These are phyloP conservation scores for Aproaerema taeniolella DNA, from an alignment of 2,888 invertebrate genomes.

Conservation along the genomic window DNA sequence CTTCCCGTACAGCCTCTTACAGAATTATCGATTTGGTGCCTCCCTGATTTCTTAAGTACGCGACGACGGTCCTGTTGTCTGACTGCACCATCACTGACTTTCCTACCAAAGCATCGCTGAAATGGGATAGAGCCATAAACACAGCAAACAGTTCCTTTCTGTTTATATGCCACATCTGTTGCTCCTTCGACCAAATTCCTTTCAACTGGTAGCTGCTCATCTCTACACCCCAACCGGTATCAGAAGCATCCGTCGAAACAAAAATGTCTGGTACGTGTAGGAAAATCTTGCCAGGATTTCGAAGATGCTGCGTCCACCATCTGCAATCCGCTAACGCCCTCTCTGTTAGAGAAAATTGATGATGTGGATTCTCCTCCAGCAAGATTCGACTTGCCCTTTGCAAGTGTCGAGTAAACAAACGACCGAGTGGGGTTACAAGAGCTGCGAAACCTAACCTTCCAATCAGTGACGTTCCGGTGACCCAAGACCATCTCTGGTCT, in stretches of 20 bases:
- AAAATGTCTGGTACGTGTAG: conserved; percentile 13
- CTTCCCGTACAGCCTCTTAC: background rate
- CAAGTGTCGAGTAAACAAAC: conserved; percentile 12
- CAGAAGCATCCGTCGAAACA: conserved; percentile 24
- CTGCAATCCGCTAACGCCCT: conserved; percentile 12
- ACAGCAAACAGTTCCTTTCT: conserved; percentile 23
- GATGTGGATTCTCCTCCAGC: background rate
- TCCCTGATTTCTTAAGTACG: conserved; percentile 24
- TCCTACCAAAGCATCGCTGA: background rate
- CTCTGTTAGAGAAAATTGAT: background rate
- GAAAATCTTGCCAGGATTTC: conserved; percentile 7
- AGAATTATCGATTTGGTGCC: conserved; percentile 13
- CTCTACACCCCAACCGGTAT: conserved; percentile 23
- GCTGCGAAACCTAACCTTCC: conserved; percentile 20
- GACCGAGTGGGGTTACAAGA: conserved; percentile 17
- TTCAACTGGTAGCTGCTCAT: conserved; percentile 7
- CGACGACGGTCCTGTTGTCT: conserved; percentile 24
- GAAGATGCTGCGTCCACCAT: conserved; percentile 20
- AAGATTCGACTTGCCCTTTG: conserved; percentile 15
- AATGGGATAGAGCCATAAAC: conserved; percentile 1
- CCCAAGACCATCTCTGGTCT: conserved; percentile 15
- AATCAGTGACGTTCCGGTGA: conserved; percentile 15
- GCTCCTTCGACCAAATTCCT: conserved; percentile 17
- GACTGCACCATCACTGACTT: conserved; percentile 19
- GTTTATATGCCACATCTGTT: conserved; percentile 24